Conservation (phyloP, 1,140 invertebrate species). For the Heliconius hermathena region DNA sequence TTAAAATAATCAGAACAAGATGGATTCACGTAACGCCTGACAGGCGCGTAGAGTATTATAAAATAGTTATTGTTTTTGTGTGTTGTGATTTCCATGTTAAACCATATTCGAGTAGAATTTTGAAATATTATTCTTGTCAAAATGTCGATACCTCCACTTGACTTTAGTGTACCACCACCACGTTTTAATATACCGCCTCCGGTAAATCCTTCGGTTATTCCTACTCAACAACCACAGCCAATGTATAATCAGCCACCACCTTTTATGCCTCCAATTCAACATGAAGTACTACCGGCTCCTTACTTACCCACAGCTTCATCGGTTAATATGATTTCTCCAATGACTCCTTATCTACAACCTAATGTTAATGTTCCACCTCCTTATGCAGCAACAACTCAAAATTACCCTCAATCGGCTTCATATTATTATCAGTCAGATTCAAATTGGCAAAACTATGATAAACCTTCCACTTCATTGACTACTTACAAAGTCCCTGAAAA, state of each 20-base stretch:
- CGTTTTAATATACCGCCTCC: conserved; percentile 45
- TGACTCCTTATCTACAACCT: conserved; percentile 30
- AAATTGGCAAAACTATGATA: conserved; percentile 24
- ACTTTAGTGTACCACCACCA: conserved; percentile 64
- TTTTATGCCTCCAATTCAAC: conserved; percentile 25
- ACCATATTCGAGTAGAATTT: neutral
- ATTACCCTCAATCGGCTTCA: conserved; percentile 1
- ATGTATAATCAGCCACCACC: conserved; percentile 43
- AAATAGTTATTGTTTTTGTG: conserved; percentile 4
- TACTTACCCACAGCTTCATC: conserved; percentile 24
- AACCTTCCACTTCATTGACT: conserved; percentile 8
- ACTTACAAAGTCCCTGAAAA: conserved; percentile 11
- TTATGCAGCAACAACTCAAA: conserved; percentile 29
- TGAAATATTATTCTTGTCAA: neutral
- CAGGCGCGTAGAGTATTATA: neutral
- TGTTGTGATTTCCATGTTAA: neutral
- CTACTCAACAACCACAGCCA: conserved; percentile 40
- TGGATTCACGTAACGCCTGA: neutral
- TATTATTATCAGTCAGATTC: conserved; percentile 21
- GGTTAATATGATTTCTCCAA: conserved; percentile 23
- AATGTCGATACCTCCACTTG: conserved; percentile 63
- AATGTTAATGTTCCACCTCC: conserved; percentile 33
- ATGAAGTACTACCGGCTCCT: conserved; percentile 43
- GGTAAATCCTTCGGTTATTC: conserved; percentile 22
- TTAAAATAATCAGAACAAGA: neutral